These are phyloP conservation scores for Napeogenes inachia DNA, from an alignment of 2,888 invertebrate genomes.

Conservation along the genomic window DNA sequence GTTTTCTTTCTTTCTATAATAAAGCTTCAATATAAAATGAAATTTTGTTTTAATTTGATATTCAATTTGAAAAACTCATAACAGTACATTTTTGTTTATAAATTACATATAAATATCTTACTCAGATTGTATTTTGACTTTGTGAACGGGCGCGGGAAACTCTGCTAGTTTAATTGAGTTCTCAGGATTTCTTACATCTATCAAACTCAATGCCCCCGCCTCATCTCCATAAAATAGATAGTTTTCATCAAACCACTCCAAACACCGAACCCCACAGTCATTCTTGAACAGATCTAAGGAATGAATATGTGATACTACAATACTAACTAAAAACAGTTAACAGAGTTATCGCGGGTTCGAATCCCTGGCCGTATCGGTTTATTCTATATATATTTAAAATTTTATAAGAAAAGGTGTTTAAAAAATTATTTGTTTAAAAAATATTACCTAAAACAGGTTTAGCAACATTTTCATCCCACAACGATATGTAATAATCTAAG, in stretches of 20 bases:
- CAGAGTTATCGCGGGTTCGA: not conserved
- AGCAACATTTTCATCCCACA: constrained; percentile 73
- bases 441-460: constrained; percentile 55
- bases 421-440: constrained; percentile 4
- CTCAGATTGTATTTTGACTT: constrained; percentile 51
- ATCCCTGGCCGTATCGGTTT: no score
- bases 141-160: constrained; percentile 63
- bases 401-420: not conserved
- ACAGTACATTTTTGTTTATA: not conserved
- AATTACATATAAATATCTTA: constrained; percentile 38
- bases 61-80: not conserved
- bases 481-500: constrained; percentile 69
- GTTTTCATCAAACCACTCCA: constrained; percentile 65
- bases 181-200: constrained; percentile 56
- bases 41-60: not conserved
- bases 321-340: not conserved
- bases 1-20: not conserved
- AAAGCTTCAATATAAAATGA: not conserved
- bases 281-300: constrained; percentile 57
- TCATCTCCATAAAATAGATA: constrained; percentile 65
- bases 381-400: no score
- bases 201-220: constrained; percentile 53
- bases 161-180: constrained; percentile 41
- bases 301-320: not conserved
- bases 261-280: constrained; percentile 59